Conservation (phyloP, 2,113 vertebrate genomes). For the Mesembrinibis cayennensis region DNA sequence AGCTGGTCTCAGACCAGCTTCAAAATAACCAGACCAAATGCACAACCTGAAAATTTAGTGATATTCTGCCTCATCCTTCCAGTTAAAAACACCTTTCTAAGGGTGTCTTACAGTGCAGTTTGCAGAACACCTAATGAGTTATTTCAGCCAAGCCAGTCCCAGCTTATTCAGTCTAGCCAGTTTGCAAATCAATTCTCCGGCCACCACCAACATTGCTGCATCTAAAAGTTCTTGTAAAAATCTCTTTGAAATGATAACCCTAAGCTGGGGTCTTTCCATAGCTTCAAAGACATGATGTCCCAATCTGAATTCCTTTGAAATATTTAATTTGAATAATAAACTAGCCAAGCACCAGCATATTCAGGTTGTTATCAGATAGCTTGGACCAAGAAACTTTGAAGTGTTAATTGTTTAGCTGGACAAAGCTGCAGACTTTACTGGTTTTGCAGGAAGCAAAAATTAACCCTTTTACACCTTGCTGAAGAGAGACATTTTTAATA, state of each 20-base stretch:
- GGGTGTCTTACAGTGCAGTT: neutral
- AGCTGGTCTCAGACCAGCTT: neutral
- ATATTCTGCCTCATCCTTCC: neutral
- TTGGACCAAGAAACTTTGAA: conserved; percentile 57
- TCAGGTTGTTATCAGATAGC: conserved; percentile 34
- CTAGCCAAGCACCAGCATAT: neutral
- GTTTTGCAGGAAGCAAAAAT: neutral
- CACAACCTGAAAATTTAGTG: neutral
- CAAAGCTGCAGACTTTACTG: neutral
- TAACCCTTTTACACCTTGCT: neutral
- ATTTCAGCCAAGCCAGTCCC: neutral
- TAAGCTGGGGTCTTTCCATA: neutral
- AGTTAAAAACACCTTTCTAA: neutral
- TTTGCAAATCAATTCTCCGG: neutral
- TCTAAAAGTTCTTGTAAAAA: neutral
- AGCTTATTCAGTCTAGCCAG: neutral
- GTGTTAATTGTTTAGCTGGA: conserved; percentile 45
- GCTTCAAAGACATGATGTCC: conserved; percentile 11
- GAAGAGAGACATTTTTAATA: neutral
- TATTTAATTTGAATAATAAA: conserved; percentile 55
- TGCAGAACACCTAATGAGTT: neutral
- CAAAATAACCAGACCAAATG: neutral
- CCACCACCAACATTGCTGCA: neutral
- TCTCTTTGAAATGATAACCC: conserved; percentile 42
- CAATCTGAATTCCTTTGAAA: conserved; percentile 31